A percentile compares a stretch with the other conserved stretches of the same genome.
Evolutionary conservation across 2,113 vertebrate genomes (phyloP).

Genomic region (Vulpes lagopus): DNA sequence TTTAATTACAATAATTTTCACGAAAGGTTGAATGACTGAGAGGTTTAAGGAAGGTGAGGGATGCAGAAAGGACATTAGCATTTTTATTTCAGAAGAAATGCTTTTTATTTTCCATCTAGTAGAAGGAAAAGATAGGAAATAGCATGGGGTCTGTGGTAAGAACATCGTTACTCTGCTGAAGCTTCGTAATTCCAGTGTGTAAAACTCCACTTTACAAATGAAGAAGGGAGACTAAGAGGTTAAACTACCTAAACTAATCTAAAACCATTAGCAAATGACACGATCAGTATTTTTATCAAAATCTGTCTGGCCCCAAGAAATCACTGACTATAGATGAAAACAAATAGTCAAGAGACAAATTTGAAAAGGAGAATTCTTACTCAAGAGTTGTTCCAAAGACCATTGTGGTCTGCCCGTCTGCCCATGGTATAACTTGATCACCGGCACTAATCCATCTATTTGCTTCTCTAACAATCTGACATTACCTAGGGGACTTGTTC

Average conservation of each 20-base stretch:
- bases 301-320: neutral
- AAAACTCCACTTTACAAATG: neutral
- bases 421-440: neutral
- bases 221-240: neutral
- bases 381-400: neutral
- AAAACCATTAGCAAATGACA: neutral
- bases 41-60: neutral
- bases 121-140: neutral
- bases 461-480: slow-evolving; percentile 6
- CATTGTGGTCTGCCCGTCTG: neutral
- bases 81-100: neutral
- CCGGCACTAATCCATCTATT: neutral
- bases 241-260: neutral
- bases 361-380: neutral
- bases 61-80: neutral
- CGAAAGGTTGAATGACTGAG: neutral
- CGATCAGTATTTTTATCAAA: neutral
- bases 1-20: neutral
- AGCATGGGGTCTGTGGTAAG: neutral
- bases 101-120: neutral
- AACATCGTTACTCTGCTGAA: neutral
- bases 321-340: neutral
- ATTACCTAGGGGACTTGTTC: neutral
- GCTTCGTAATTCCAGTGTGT: neutral
- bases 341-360: neutral